These are phyloP conservation scores for Tipula confusa DNA, from an alignment of 2,888 invertebrate genomes.

Conservation along the genomic window DNA sequence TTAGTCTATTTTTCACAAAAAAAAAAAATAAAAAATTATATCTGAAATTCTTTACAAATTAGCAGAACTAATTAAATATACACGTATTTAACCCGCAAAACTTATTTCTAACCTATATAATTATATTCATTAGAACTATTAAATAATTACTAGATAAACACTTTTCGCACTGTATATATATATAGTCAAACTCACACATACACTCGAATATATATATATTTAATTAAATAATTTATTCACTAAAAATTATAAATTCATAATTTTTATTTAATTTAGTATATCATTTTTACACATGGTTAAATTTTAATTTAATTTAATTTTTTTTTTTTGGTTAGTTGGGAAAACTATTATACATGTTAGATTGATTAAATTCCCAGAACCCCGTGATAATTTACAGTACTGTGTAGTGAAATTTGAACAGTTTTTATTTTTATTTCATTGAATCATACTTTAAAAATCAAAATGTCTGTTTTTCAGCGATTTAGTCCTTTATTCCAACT, in stretches of 20 bases:
- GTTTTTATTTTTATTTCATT: no score
- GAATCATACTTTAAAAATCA: no score
- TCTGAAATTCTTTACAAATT: no score
- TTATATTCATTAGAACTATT: no score
- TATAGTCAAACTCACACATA: background rate
- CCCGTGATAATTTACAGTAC: background rate
- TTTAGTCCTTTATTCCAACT: no score
- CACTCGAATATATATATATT: background rate
- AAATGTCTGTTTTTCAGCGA: no score
- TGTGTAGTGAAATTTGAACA: no score
- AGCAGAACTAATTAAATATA: no score
- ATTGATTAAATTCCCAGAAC: background rate
- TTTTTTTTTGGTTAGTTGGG: background rate
- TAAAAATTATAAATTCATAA: constrained; percentile 25
- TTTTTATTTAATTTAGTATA: constrained; percentile 16
- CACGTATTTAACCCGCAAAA: background rate
- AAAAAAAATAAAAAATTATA: no score
- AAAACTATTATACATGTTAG: background rate
- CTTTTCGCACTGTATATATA: background rate
- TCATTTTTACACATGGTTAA: constrained; percentile 20
- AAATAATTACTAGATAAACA: background rate
- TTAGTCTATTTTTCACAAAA: no score
- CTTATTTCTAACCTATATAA: background rate
- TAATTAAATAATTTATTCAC: constrained; percentile 25
- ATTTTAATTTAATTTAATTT: background rate